Conservation (phyloP, 2,888 invertebrate species). For the Mythimna loreyi region DNA sequence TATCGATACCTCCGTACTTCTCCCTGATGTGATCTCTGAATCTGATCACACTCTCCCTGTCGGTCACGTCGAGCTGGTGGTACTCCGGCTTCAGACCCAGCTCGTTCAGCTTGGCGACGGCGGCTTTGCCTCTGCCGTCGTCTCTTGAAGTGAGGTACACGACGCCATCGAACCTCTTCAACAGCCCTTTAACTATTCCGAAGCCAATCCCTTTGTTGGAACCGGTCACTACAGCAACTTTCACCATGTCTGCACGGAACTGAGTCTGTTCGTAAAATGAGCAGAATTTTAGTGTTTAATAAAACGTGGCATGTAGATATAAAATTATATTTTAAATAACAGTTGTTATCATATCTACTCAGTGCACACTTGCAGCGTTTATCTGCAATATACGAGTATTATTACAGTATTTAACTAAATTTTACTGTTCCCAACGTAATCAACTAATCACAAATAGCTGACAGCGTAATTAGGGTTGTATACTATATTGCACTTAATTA, state of each 20-base stretch:
- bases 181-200: conserved; percentile 91
- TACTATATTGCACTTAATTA: no score
- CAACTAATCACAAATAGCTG: conserved; percentile 30
- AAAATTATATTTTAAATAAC: background rate
- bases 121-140: conserved; percentile 65
- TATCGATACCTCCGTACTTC: conserved; percentile 92
- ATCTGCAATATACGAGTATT: conserved; percentile 19
- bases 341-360: conserved; percentile 9
- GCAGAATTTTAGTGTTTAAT: background rate
- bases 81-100: conserved; percentile 65
- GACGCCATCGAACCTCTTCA: conserved; percentile 91
- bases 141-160: conserved; percentile 88
- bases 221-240: conserved; percentile 89
- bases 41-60: conserved; percentile 87
- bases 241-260: conserved; percentile 41
- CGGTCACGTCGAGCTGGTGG: conserved; percentile 61
- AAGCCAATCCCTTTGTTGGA: conserved; percentile 93
- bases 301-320: background rate
- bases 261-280: conserved; percentile 11
- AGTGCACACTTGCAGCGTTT: conserved; percentile 6
- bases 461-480: conserved; percentile 27
- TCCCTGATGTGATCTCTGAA: conserved; percentile 90
- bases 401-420: conserved; percentile 23
- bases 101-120: conserved; percentile 69
- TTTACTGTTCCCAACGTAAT: conserved; percentile 9